phyloP scores from a whole-genome alignment of 2,888 invertebrate genomes.

The Choreutis nemorana region DNA sequence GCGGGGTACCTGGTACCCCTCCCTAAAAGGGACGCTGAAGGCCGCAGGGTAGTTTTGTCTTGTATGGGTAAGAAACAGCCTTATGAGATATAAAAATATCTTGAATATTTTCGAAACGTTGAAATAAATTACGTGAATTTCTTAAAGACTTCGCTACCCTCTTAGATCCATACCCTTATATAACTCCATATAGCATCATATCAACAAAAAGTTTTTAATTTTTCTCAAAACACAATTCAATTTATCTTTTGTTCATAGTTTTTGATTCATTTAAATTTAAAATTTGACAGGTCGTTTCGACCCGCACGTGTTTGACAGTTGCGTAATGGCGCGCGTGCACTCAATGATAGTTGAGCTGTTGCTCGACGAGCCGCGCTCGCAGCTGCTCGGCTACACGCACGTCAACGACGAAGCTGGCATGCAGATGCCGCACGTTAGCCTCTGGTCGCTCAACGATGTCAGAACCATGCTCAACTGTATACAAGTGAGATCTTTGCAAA shows the following conservation, averaged over 20 bases:
- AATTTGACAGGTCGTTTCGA: slow-evolving; percentile 72
- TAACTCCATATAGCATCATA: no score
- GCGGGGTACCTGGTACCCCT: slow-evolving; percentile 81
- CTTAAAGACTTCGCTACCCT: no score
- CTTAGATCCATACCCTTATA: no score
- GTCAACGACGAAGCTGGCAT: slow-evolving; percentile 84
- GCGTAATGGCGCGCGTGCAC: slow-evolving; percentile 86
- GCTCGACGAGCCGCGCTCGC: slow-evolving; percentile 79
- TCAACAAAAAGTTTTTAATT: no score
- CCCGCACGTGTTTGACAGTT: slow-evolving; percentile 78
- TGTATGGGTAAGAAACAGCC: slow-evolving; percentile 76
- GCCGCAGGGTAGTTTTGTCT: slow-evolving; percentile 80
- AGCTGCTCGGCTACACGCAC: slow-evolving; percentile 83
- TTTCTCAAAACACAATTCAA: no score
- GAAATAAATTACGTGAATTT: no score
- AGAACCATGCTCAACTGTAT: slow-evolving; percentile 80
- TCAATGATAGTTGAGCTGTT: slow-evolving; percentile 85
- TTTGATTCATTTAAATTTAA: no score
- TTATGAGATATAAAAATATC: background rate
- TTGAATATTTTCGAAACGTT: no score
- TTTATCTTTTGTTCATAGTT: no score
- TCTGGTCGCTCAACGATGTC: slow-evolving; percentile 84
- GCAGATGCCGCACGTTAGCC: slow-evolving; percentile 82
- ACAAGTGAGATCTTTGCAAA: slow-evolving; percentile 62
- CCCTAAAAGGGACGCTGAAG: slow-evolving; percentile 76